Evolutionary conservation across 1,140 invertebrate genomes (phyloP).

Genomic region (Diorhabda sublineata): DNA sequence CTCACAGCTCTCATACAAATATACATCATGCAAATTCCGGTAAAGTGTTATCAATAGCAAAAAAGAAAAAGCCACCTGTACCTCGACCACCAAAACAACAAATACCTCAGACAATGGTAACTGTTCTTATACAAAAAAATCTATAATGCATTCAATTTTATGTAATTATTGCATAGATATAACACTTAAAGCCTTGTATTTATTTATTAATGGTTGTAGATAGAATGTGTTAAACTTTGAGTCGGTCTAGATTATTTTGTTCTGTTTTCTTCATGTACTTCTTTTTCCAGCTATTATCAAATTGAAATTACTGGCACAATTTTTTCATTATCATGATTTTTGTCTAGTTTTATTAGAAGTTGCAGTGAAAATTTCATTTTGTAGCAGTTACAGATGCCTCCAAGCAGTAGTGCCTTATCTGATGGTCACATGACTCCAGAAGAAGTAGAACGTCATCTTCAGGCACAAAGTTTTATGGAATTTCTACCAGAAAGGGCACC

Average conservation of each 20-base stretch:
- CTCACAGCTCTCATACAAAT: constrained; percentile 21
- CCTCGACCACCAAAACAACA: constrained; percentile 45
- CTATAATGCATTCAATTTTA: not conserved
- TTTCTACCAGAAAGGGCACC: constrained; percentile 80
- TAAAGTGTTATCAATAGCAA: constrained; percentile 37
- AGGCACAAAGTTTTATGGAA: constrained; percentile 78
- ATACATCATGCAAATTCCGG: constrained; percentile 29
- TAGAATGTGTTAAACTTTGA: too few relatives aligned
- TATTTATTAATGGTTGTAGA: too few relatives aligned
- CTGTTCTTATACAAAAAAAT: not conserved
- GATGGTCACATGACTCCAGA: constrained; percentile 87
- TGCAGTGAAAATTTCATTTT: not conserved
- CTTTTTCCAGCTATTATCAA: too few relatives aligned
- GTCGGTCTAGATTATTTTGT: too few relatives aligned
- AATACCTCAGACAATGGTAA: constrained; percentile 43
- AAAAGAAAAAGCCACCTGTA: constrained; percentile 50
- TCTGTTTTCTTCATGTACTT: too few relatives aligned
- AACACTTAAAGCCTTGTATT: too few relatives aligned
- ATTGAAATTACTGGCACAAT: too few relatives aligned
- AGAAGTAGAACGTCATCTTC: constrained; percentile 84
- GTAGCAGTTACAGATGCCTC: constrained; percentile 44
- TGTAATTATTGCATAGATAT: too few relatives aligned
- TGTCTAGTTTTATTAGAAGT: too few relatives aligned
- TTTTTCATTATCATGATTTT: too few relatives aligned
- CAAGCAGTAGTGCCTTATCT: constrained; percentile 49